phyloP scores from a whole-genome alignment of 2,113 vertebrate genomes.

The Dinomys branickii region DNA sequence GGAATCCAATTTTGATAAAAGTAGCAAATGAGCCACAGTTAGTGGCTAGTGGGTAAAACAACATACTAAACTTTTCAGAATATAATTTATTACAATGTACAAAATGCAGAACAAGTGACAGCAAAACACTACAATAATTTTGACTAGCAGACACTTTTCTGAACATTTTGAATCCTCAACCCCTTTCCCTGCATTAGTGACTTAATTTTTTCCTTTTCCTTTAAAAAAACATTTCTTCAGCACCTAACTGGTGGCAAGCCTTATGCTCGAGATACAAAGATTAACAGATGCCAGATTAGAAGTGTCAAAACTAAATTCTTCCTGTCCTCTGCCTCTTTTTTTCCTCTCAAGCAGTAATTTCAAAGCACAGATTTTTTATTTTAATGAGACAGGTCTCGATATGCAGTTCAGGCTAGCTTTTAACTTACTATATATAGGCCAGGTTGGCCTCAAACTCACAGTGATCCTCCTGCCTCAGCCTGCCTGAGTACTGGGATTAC shows the following conservation, averaged over 20 bases:
- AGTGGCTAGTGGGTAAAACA: neutral
- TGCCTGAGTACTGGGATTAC: neutral
- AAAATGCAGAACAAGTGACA: neutral
- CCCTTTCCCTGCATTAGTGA: neutral
- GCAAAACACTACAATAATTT: neutral
- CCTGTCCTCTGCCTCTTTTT: neutral
- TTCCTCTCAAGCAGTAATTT: neutral
- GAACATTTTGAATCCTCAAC: neutral
- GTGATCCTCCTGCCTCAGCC: neutral
- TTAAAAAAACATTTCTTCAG: neutral
- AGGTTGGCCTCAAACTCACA: neutral
- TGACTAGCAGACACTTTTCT: neutral
- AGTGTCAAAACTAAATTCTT: neutral
- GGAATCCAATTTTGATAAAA: slow-evolving; percentile 20
- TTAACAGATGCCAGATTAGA: neutral
- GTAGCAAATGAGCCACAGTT: neutral
- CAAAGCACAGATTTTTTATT: neutral
- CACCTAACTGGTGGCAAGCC: neutral
- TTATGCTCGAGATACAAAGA: neutral
- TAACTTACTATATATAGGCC: neutral
- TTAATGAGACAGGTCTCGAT: neutral
- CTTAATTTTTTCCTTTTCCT: neutral
- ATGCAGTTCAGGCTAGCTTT: neutral
- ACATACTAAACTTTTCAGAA: neutral
- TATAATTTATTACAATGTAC: neutral